Evolutionary conservation across 2,797 vertebrate genomes (phyloP), one percentile per base, ranked within the genome.

Genomic region (Allobates femoralis): DNA sequence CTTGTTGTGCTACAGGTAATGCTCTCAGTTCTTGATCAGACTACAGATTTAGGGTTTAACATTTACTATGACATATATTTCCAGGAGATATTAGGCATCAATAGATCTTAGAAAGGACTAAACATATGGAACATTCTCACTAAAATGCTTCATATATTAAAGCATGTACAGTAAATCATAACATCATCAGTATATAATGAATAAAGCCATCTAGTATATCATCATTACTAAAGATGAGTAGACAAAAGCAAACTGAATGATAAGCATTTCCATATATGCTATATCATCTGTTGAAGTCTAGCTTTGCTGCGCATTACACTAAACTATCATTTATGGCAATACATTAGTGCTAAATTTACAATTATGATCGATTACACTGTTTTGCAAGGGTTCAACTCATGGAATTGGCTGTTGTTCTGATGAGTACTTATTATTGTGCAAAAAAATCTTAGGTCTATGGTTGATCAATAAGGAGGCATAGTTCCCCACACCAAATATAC

Each of bases 1-100:
- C 79, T 81, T 84, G 21, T 46, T 67, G 67, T 50, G 76, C 50
- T 75, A 32, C 82, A 74, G 81, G 60, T 81, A 88, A 88, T 84
- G 76, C 86, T 82, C 86, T 80, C 21, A 67, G 86, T 78, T 77
- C 69, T 77, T 88, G n/a, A 85, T 84, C 81, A 84, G 76, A 50
- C 10, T 34, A 77, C n/a, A 3, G 28, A n/a, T 55, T 66, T 19
- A 26, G 71, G 19, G 28, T 28, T 64, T 77, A 34, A 66, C 73
- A 87, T 67, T 78, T 75, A 81, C 64, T 30, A 37, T 66, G 76
- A 30, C 46, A 26, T 26, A 55, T 53, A 62, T 64, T 87, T 88
- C 82, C 79, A 81, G 67, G 56, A 84, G 60, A 83, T 69, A 23
- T 75, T 79, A 75, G 34, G 83, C 46, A 66, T 84, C n/a, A 81